Evolutionary conservation across 2,888 invertebrate genomes (phyloP), one percentile per base, ranked within the genome.

Genomic region (Lutraria lutraria): DNA sequence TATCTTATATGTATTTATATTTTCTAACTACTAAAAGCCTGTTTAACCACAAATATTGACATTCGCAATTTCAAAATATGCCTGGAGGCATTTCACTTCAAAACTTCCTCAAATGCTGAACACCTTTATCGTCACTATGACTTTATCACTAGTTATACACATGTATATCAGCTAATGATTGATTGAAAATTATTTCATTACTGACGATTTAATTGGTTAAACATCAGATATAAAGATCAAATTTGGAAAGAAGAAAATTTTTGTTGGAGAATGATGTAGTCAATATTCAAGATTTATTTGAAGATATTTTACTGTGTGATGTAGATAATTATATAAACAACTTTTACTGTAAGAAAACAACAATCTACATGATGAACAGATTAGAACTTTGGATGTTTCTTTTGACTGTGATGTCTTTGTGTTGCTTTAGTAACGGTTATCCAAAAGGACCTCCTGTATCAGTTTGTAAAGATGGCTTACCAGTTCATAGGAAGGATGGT

Each of bases 361-460:
- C 19, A 60, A 21, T 60, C 8, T 6, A 60, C 60, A n/a, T n/a
- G 25, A 25, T 68, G 63, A 68, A 68, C 25, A 12, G 63, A 4
- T 68, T 25, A 12, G 25, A 68, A 10, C n/a, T 68, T 25, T 68
- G 63, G 63, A 68, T 34, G 21, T 31, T 31, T 34, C 1, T 76
- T 31, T 76, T 76, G 6, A 76, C 31, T 76, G 29, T 76, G 34
- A n/a, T n/a, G 0, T 25, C 21, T 13, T 21, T 53, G 34, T 81
- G 53, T 81, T 54, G 19, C 76, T 34, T 34, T 76, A 76, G 25
- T 54, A 29, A 53, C 29, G 56, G 68, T 31, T 92, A 88, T 79
- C 91, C 91, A 0, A 80, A 56, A 43, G 91, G 91, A 25, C 88
- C 91, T 31, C 91, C 91, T 19, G 31, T 21, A 8, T 86, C 84